A percentile compares a stretch with the other conserved stretches of the same genome.
These are phyloP conservation scores for Syncerus caffer DNA, from an alignment of 2,797 vertebrate species.

Conservation along the genomic window DNA sequence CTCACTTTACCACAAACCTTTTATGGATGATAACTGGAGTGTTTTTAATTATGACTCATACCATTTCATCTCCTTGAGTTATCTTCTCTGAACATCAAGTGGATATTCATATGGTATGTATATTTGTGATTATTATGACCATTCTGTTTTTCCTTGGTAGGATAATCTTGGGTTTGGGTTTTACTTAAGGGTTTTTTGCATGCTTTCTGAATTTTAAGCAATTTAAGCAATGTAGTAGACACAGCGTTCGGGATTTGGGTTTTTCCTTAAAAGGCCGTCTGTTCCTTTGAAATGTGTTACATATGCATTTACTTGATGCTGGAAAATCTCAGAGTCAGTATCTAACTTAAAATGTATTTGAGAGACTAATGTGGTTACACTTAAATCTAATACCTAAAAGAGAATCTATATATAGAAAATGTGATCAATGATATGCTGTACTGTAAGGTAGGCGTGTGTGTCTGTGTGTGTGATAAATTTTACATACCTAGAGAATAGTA, in stretches of 20 bases:
- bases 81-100: conserved; percentile 61
- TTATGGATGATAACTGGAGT: conserved; percentile 56
- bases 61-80: conserved; percentile 54
- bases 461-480: neutral
- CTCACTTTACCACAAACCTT: conserved; percentile 60
- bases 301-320: neutral
- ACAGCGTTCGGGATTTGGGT: conserved; percentile 24
- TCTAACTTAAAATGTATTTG: neutral
- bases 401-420: neutral
- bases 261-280: conserved; percentile 39
- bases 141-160: conserved; percentile 60
- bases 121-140: conserved; percentile 49
- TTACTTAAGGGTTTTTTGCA: conserved; percentile 53
- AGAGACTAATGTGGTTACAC: neutral
- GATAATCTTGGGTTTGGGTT: conserved; percentile 50
- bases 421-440: neutral
- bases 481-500: neutral
- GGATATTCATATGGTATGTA: conserved; percentile 31
- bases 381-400: neutral
- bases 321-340: neutral
- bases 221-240: conserved; percentile 44
- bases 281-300: conserved; percentile 37
- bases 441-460: neutral
- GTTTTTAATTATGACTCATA: conserved; percentile 76
- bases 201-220: conserved; percentile 45